Evolutionary conservation across 1,140 invertebrate genomes (phyloP).

Genomic region (Bathynomus jamesi): DNA sequence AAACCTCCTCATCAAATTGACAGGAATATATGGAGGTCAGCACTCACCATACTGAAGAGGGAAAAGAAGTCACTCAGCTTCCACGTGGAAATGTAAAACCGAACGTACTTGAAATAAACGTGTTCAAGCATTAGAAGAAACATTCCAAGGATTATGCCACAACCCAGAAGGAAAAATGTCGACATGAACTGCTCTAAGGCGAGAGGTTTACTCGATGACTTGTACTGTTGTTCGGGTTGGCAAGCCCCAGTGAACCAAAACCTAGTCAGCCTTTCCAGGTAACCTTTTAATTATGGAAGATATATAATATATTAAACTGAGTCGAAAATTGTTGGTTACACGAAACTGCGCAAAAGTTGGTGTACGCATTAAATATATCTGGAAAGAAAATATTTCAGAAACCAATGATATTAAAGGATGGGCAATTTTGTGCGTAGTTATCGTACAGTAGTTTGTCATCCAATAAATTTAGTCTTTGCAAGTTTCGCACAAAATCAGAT

Average conservation of each 20-base stretch:
- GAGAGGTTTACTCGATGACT: slow-evolving; percentile 62
- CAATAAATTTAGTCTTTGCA: no score
- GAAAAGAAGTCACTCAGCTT: slow-evolving; percentile 81
- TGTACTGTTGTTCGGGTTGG: slow-evolving; percentile 66
- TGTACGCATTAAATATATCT: no score
- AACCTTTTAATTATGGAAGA: slow-evolving; percentile 54
- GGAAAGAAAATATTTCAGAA: no score
- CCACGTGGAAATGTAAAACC: slow-evolving; percentile 77
- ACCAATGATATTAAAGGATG: no score
- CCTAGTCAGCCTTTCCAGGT: slow-evolving; percentile 83
- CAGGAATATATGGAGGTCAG: no score
- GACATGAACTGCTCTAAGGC: slow-evolving; percentile 95
- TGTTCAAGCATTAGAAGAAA: slow-evolving; percentile 81
- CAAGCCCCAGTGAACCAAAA: slow-evolving; percentile 98
- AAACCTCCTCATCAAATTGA: no score
- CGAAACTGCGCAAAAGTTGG: no score
- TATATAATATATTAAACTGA: no score
- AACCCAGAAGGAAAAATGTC: slow-evolving; percentile 89
- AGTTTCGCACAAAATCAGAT: no score
- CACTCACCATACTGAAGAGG: slow-evolving; percentile 75
- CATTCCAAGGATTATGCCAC: slow-evolving; percentile 79
- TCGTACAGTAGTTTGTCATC: no score
- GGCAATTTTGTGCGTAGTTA: no score
- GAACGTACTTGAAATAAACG: slow-evolving; percentile 68
- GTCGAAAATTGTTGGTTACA: no score